These are phyloP conservation scores for Grammomys surdaster DNA, from an alignment of 2,113 vertebrate genomes.

Conservation along the genomic window DNA sequence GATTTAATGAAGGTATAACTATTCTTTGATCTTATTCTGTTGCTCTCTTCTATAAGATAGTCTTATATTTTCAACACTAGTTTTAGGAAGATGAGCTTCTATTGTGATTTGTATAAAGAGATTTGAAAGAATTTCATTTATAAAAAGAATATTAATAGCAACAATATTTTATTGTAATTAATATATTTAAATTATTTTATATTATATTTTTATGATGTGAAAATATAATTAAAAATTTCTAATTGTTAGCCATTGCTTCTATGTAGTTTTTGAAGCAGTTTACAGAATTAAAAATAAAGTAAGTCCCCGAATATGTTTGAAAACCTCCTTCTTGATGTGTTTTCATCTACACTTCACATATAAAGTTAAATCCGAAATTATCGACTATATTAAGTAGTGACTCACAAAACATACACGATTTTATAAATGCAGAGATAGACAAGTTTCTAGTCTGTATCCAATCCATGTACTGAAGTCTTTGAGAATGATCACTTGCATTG, in stretches of 20 bases:
- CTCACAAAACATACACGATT: background rate
- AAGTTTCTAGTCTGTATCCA: constrained; percentile 6
- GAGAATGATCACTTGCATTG: constrained; percentile 24
- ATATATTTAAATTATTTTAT: background rate
- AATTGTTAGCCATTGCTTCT: background rate
- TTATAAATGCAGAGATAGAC: background rate
- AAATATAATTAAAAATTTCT: background rate
- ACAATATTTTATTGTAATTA: constrained; percentile 22
- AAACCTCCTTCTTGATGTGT: constrained; percentile 1
- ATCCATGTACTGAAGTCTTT: constrained; percentile 16
- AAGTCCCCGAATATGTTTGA: background rate
- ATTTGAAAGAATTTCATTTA: constrained; percentile 41
- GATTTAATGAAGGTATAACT: background rate
- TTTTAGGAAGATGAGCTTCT: constrained; percentile 20
- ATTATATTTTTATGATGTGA: background rate
- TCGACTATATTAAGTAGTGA: constrained; percentile 27
- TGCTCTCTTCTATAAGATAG: constrained; percentile 13
- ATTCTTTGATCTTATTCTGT: background rate
- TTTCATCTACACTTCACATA: background rate
- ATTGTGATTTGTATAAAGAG: background rate
- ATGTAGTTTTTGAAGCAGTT: constrained; percentile 13
- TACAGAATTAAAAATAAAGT: background rate
- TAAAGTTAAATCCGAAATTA: constrained; percentile 41
- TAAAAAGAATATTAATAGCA: background rate
- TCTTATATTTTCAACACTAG: constrained; percentile 8